Conservation (phyloP, 2,888 invertebrate genomes). For the Nasonia oneida region DNA sequence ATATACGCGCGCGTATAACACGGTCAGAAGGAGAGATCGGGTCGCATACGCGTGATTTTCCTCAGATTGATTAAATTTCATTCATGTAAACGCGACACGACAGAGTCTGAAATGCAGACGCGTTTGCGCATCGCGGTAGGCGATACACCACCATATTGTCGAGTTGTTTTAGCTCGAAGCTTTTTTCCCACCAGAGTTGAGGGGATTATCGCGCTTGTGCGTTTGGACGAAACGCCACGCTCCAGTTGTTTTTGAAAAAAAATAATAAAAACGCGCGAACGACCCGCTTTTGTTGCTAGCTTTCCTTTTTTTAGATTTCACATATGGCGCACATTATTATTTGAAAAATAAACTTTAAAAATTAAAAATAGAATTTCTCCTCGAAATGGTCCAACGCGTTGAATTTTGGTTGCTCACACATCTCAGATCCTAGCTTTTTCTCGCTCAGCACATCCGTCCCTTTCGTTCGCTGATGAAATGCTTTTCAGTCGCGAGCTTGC, state of each 20-base stretch:
- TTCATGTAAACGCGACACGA: constrained; percentile 69
- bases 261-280: background rate
- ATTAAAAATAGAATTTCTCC: too few species aligned
- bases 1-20: background rate
- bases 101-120: background rate
- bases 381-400: background rate
- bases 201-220: constrained; percentile 48
- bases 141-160: background rate
- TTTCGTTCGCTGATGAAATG: constrained; percentile 38
- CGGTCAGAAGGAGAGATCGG: constrained; percentile 62
- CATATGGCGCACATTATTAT: too few species aligned
- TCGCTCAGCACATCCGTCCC: background rate
- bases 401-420: background rate
- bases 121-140: background rate
- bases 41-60: constrained; percentile 70
- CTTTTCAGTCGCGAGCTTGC: constrained; percentile 22
- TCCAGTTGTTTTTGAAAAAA: background rate
- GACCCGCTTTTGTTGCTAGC: background rate
- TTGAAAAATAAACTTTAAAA: too few species aligned
- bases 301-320: too few species aligned
- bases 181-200: constrained; percentile 48
- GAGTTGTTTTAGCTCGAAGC: background rate
- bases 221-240: background rate
- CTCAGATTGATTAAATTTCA: constrained; percentile 74
- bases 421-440: background rate